Percentiles rank a stretch among this genome's conserved stretches.
phyloP scores from a whole-genome alignment of 2,113 vertebrate genomes.

The Dicentrarchus labrax region DNA sequence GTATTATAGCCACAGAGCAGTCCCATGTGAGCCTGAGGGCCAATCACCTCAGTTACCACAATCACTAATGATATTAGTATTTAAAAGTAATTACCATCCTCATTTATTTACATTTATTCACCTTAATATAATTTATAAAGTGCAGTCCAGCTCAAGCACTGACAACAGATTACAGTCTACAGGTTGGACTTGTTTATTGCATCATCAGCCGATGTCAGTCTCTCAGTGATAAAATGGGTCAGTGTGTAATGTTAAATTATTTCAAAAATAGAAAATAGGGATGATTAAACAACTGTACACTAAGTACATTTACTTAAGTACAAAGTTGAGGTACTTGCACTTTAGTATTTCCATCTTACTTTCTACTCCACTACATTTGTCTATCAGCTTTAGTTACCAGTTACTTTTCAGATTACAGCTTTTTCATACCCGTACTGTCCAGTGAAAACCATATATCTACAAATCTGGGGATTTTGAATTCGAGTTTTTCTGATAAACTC shows the following conservation, averaged over 20 bases:
- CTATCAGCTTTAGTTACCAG: too few species aligned
- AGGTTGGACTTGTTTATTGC: too few species aligned
- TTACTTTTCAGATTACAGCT: too few species aligned
- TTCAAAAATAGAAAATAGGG: not conserved
- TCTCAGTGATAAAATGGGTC: not conserved
- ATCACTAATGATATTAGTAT: slow-evolving; percentile 2
- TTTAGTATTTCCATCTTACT: too few species aligned
- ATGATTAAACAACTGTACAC: not conserved
- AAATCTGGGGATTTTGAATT: too few species aligned
- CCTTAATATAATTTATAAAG: not conserved
- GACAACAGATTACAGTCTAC: not conserved
- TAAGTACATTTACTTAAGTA: not conserved
- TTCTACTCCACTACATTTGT: too few species aligned
- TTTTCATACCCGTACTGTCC: too few species aligned
- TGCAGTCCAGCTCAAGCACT: not conserved
- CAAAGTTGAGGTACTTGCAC: too few species aligned
- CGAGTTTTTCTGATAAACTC: too few species aligned
- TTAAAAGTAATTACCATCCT: slow-evolving; percentile 2
- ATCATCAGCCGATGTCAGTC: too few species aligned
- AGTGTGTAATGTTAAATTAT: not conserved
- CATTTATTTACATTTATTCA: not conserved
- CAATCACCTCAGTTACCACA: slow-evolving; percentile 21
- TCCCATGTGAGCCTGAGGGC: slow-evolving; percentile 30
- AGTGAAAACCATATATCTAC: too few species aligned
- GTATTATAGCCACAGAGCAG: slow-evolving; percentile 46